phyloP scores from a whole-genome alignment of 1,140 invertebrate genomes.

The Periplaneta americana region DNA sequence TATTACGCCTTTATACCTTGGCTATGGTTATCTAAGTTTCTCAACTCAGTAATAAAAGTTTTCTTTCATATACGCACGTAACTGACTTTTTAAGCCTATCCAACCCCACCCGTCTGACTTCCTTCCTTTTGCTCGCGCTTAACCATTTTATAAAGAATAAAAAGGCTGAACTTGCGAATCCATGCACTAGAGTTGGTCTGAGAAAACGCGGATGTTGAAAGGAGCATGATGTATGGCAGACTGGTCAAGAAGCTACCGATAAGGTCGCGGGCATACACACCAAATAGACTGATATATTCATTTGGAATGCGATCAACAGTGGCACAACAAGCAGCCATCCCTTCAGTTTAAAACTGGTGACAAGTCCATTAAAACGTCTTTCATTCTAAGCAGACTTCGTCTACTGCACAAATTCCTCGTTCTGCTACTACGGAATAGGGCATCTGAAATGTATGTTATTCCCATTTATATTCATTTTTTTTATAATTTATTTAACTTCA shows the following conservation, averaged over 20 bases:
- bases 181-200: background rate
- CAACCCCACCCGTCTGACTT: background rate
- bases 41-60: background rate
- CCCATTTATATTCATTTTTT: too few relatives aligned
- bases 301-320: background rate
- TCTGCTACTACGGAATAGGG: too few relatives aligned
- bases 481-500: too few relatives aligned
- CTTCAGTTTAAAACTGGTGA: too few relatives aligned
- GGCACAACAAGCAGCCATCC: too few relatives aligned
- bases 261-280: background rate
- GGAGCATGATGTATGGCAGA: background rate
- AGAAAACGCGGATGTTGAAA: background rate
- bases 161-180: too few relatives aligned
- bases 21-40: background rate
- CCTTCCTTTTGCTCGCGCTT: background rate
- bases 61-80: background rate
- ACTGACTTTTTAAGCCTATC: background rate
- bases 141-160: background rate
- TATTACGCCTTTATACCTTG: background rate
- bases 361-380: too few relatives aligned
- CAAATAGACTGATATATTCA: background rate
- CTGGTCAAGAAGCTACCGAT: background rate
- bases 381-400: too few relatives aligned
- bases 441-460: too few relatives aligned
- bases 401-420: too few relatives aligned